A percentile compares a stretch with the other conserved stretches of the same genome.
These are phyloP conservation scores for Elephas maximus DNA, from an alignment of 2,113 vertebrate species.

Conservation along the genomic window DNA sequence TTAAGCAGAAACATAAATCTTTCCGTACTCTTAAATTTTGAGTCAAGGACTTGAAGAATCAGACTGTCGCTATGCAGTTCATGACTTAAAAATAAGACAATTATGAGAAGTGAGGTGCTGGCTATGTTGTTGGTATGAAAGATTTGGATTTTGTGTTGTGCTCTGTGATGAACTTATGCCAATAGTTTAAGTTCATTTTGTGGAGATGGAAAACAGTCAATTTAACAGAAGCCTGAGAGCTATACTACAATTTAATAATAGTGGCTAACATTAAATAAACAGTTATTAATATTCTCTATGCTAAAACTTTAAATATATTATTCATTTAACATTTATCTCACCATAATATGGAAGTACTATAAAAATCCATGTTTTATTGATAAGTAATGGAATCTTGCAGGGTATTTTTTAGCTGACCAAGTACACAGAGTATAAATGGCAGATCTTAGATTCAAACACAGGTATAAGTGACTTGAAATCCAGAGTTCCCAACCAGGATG, in stretches of 20 bases:
- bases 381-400: background rate
- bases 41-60: background rate
- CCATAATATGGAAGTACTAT: background rate
- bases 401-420: background rate
- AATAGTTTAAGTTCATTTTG: background rate
- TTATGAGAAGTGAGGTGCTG: background rate
- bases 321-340: background rate
- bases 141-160: background rate
- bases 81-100: background rate
- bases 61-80: background rate
- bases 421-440: background rate
- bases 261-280: background rate
- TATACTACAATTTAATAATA: background rate
- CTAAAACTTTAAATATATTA: background rate
- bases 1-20: background rate
- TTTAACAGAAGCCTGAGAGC: background rate
- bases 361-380: conserved; percentile 1
- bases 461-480: background rate
- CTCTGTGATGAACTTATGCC: background rate
- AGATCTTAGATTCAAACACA: background rate
- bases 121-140: background rate
- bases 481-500: background rate
- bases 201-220: background rate
- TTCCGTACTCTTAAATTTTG: background rate
- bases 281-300: background rate